Conservation (phyloP, 2,113 vertebrate genomes). For the Phalacrocorax pelagicus region DNA sequence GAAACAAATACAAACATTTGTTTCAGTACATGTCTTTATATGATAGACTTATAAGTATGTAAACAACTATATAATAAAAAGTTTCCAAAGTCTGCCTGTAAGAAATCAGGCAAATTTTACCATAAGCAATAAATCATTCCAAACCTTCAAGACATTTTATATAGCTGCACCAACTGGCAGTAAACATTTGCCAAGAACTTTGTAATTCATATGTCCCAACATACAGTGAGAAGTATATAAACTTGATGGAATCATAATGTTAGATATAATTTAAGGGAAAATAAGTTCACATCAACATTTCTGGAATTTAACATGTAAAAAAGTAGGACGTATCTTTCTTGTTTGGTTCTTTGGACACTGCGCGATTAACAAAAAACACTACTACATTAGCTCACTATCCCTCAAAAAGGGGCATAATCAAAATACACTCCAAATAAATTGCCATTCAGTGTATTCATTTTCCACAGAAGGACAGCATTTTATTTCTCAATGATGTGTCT, state of each 20-base stretch:
- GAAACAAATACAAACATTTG: constrained; percentile 84
- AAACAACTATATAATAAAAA: constrained; percentile 91
- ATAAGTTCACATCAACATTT: constrained; percentile 59
- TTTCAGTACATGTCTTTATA: constrained; percentile 93
- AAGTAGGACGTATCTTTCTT: constrained; percentile 57
- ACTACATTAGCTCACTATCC: constrained; percentile 60
- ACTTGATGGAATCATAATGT: constrained; percentile 61
- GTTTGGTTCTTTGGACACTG: constrained; percentile 73
- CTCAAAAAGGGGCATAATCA: constrained; percentile 46
- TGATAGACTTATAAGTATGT: constrained; percentile 92
- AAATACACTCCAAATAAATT: constrained; percentile 63
- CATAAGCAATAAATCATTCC: constrained; percentile 78
- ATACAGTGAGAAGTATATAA: constrained; percentile 65
- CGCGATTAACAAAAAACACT: constrained; percentile 67
- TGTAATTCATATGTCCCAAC: constrained; percentile 59
- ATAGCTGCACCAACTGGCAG: constrained; percentile 86
- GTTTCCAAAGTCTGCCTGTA: constrained; percentile 85
- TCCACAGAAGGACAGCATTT: constrained; percentile 56
- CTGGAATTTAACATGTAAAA: constrained; percentile 55
- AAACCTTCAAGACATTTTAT: constrained; percentile 82
- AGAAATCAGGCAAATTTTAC: constrained; percentile 86
- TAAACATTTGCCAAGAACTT: constrained; percentile 77
- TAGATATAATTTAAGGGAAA: constrained; percentile 77
- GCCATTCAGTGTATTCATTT: constrained; percentile 61
- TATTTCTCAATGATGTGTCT: constrained; percentile 62